Evolutionary conservation across 1,140 invertebrate species (phyloP).

Genomic region (Eriosoma lanigerum): DNA sequence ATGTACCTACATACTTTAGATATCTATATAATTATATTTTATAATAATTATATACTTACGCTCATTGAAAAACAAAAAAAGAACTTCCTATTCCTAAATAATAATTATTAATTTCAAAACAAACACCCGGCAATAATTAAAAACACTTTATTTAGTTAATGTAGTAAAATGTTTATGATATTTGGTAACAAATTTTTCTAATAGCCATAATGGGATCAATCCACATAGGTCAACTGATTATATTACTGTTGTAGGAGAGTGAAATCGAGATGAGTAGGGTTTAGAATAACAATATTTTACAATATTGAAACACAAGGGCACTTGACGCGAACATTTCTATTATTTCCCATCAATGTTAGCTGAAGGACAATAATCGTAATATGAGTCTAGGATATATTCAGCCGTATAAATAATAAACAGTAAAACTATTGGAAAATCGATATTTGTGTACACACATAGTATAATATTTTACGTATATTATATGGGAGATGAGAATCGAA

Average conservation of each 20-base stretch:
- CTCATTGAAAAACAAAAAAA: neutral
- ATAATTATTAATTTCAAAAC: no score
- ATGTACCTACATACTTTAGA: neutral
- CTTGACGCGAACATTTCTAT: neutral
- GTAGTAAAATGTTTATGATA: no score
- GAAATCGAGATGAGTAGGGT: neutral
- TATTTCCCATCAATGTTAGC: neutral
- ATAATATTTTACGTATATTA: no score
- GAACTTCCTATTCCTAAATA: neutral
- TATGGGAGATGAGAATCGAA: neutral
- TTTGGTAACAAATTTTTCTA: neutral
- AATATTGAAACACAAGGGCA: neutral
- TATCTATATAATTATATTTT: neutral
- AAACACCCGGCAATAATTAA: no score
- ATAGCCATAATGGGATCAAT: neutral
- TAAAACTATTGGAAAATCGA: conserved; percentile 2
- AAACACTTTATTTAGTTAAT: neutral
- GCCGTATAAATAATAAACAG: neutral
- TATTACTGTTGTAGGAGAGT: neutral
- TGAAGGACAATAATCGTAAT: neutral
- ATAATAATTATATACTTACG: neutral
- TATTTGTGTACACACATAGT: neutral
- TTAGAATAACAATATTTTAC: neutral
- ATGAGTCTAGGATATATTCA: neutral
- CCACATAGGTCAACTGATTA: neutral